Conservation (phyloP, 2,797 vertebrate species). For the Neoniphon sammara region DNA sequence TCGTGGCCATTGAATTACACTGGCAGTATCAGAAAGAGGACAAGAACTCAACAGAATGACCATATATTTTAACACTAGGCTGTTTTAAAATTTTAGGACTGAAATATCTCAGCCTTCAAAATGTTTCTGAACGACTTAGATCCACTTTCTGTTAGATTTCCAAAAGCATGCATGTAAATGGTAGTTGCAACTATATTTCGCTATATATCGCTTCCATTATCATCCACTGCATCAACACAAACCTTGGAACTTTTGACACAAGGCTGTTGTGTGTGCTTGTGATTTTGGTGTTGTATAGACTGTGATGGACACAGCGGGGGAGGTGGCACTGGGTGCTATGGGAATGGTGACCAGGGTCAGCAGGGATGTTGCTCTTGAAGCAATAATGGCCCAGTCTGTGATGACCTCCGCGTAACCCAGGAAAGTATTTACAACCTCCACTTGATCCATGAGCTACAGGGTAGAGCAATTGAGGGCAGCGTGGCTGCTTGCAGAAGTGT, state of each 20-base stretch:
- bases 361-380: slow-evolving; percentile 77
- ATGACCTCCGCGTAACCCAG: slow-evolving; percentile 77
- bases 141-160: too few relatives aligned
- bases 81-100: too few relatives aligned
- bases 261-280: slow-evolving; percentile 20
- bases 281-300: slow-evolving; percentile 43
- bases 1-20: background rate
- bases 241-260: background rate
- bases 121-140: too few relatives aligned
- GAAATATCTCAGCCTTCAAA: too few relatives aligned
- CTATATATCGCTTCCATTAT: too few relatives aligned
- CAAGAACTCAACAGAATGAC: background rate
- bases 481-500: slow-evolving; percentile 34
- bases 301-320: slow-evolving; percentile 49
- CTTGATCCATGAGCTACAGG: slow-evolving; percentile 79
- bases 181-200: too few relatives aligned
- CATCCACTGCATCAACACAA: background rate
- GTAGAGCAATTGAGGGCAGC: slow-evolving; percentile 31
- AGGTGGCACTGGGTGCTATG: slow-evolving; percentile 55
- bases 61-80: background rate
- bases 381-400: slow-evolving; percentile 73
- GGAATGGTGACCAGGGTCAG: slow-evolving; percentile 72
- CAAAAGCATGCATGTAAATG: too few relatives aligned
- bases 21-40: background rate
- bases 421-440: slow-evolving; percentile 82